Evolutionary conservation across 2,888 invertebrate species (phyloP).

Genomic region (Lasioglossum figueresi): DNA sequence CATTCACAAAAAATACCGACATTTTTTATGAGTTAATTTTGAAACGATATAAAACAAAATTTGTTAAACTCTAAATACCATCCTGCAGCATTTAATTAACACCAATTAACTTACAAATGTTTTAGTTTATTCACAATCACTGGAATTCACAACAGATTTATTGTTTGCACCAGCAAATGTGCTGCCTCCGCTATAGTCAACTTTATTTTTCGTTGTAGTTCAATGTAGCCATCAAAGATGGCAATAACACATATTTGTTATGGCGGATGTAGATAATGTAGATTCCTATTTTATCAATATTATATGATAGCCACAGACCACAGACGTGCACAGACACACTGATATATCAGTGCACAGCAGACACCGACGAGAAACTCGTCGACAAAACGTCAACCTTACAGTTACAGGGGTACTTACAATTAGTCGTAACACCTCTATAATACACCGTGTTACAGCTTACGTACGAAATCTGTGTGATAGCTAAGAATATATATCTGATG

Average conservation of each 20-base stretch:
- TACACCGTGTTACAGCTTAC: too few species aligned
- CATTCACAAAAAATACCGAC: constrained; percentile 90
- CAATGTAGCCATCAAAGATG: constrained; percentile 31
- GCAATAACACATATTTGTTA: neutral
- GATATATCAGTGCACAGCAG: too few species aligned
- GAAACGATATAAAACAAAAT: constrained; percentile 33
- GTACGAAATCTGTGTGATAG: too few species aligned
- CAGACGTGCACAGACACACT: too few species aligned
- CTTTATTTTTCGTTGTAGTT: constrained; percentile 25
- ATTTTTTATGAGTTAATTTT: constrained; percentile 83
- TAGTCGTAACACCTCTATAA: too few species aligned
- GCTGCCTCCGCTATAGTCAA: constrained; percentile 37
- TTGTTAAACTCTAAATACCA: constrained; percentile 44
- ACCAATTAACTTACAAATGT: constrained; percentile 6
- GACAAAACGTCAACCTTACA: too few species aligned
- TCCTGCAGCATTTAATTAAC: constrained; percentile 33
- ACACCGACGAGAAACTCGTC: too few species aligned
- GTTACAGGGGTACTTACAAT: too few species aligned
- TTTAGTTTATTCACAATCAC: neutral
- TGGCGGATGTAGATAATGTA: too few species aligned
- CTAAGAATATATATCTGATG: too few species aligned
- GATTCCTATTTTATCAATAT: neutral
- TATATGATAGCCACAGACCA: too few species aligned
- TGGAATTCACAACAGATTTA: constrained; percentile 41
- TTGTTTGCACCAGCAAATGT: constrained; percentile 47